phyloP scores from a whole-genome alignment of 1,140 invertebrate genomes.

The Macrosteles quadrilineatus region DNA sequence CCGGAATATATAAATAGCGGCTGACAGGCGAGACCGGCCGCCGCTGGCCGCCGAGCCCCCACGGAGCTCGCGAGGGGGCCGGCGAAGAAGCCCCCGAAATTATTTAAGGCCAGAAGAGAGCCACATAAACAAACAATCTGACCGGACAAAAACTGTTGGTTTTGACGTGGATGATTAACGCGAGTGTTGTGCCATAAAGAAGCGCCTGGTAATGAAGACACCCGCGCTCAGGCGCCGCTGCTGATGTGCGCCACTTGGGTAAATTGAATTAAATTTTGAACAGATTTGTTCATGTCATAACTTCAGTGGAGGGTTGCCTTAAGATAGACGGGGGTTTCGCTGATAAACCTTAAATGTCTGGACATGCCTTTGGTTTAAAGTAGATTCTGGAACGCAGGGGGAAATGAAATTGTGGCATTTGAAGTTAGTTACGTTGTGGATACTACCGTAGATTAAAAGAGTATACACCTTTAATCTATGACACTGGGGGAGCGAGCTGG shows the following conservation, averaged over 20 bases:
- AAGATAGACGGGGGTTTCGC: too few relatives aligned
- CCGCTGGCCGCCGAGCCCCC: background rate
- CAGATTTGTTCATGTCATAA: too few relatives aligned
- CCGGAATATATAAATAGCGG: conserved; percentile 12
- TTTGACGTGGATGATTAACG: conserved; percentile 15
- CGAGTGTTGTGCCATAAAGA: background rate
- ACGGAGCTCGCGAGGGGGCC: background rate
- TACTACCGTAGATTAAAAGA: too few relatives aligned
- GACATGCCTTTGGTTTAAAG: too few relatives aligned
- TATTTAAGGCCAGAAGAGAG: conserved; percentile 18
- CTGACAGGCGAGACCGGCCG: background rate
- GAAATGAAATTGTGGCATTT: too few relatives aligned
- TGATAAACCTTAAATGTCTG: too few relatives aligned
- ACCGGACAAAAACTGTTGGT: conserved; percentile 21
- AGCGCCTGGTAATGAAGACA: conserved; percentile 19
- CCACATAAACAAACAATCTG: conserved; percentile 30
- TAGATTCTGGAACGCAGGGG: too few relatives aligned
- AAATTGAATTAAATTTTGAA: too few relatives aligned
- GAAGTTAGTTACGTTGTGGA: too few relatives aligned
- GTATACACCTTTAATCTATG: too few relatives aligned
- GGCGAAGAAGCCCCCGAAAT: conserved; percentile 4
- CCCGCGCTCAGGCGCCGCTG: background rate
- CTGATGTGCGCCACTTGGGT: background rate
- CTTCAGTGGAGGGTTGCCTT: too few relatives aligned
- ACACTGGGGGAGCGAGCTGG: too few relatives aligned